Conservation (phyloP, 2,888 invertebrate species). For the Eristalinus sepulchralis region DNA sequence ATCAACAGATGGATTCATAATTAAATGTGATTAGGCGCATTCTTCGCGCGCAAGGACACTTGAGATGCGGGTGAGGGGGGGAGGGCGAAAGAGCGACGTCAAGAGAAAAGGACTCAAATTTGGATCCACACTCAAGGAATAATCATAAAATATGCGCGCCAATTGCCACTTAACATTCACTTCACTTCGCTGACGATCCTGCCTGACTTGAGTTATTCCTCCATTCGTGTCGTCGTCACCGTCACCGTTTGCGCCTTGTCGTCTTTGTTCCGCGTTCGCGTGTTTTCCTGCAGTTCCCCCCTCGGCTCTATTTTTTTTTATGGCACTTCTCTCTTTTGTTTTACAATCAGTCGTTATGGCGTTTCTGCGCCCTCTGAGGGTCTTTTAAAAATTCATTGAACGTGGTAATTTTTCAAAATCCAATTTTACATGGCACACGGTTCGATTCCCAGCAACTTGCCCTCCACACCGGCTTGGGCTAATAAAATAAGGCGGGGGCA, state of each 20-base stretch:
- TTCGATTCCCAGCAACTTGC: constrained; percentile 54
- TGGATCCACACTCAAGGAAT: constrained; percentile 32
- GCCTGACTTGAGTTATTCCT: neutral
- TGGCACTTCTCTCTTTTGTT: constrained; percentile 46
- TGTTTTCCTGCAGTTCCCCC: neutral
- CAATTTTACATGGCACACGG: constrained; percentile 68
- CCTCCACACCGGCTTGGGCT: neutral
- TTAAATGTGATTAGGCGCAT: constrained; percentile 67
- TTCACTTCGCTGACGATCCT: constrained; percentile 15
- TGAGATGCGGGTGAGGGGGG: neutral
- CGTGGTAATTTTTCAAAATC: constrained; percentile 68
- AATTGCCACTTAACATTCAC: constrained; percentile 66
- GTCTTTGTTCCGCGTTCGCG: constrained; percentile 24
- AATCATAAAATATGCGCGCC: constrained; percentile 58
- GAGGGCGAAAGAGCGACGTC: neutral
- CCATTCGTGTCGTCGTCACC: neutral
- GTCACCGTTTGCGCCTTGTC: neutral
- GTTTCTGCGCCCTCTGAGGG: constrained; percentile 40
- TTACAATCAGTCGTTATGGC: constrained; percentile 62
- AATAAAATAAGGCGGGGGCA: constrained; percentile 37
- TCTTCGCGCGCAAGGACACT: constrained; percentile 25
- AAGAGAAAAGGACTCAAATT: constrained; percentile 11
- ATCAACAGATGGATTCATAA: constrained; percentile 69
- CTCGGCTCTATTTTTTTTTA: constrained; percentile 1
- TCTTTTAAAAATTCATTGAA: constrained; percentile 69